Evolutionary conservation across 2,888 invertebrate genomes (phyloP).

Genomic region (Hemithea aestivaria): DNA sequence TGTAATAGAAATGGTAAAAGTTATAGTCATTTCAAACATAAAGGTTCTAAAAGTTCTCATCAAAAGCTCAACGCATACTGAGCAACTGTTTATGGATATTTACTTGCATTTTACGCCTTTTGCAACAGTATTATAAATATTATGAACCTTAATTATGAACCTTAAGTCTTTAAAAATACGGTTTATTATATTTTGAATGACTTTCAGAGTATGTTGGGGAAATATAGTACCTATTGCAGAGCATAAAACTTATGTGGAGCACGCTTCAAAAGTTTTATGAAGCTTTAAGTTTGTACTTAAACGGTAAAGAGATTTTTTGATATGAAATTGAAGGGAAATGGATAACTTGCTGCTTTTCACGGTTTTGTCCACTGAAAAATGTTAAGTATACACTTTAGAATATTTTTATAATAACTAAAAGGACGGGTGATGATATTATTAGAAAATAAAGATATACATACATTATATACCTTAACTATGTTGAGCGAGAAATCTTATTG

Average conservation of each 20-base stretch:
- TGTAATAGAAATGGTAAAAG: no score
- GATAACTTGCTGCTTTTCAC: conserved; percentile 1
- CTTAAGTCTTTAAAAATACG: conserved; percentile 3
- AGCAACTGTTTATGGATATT: conserved; percentile 59
- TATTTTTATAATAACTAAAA: no score
- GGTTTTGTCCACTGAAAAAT: conserved; percentile 9
- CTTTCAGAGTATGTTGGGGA: conserved; percentile 19
- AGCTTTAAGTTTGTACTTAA: conserved; percentile 68
- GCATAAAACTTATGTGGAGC: conserved; percentile 72
- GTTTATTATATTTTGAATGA: background rate
- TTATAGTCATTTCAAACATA: conserved; percentile 27
- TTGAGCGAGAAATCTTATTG: no score
- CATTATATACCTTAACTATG: no score
- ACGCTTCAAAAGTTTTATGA: conserved; percentile 72
- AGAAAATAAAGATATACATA: no score
- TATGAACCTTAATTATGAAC: conserved; percentile 3
- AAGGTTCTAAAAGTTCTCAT: conserved; percentile 35
- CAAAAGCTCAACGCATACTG: conserved; percentile 47
- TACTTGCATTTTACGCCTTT: conserved; percentile 61
- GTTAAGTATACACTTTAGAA: conserved; percentile 8
- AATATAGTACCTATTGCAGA: conserved; percentile 47
- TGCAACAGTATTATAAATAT: conserved; percentile 14
- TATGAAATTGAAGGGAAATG: conserved; percentile 40
- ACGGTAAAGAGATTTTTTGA: conserved; percentile 60
- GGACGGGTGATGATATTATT: no score